Conservation (phyloP, 2,797 vertebrate genomes). For the Gymnodraco acuticeps region DNA sequence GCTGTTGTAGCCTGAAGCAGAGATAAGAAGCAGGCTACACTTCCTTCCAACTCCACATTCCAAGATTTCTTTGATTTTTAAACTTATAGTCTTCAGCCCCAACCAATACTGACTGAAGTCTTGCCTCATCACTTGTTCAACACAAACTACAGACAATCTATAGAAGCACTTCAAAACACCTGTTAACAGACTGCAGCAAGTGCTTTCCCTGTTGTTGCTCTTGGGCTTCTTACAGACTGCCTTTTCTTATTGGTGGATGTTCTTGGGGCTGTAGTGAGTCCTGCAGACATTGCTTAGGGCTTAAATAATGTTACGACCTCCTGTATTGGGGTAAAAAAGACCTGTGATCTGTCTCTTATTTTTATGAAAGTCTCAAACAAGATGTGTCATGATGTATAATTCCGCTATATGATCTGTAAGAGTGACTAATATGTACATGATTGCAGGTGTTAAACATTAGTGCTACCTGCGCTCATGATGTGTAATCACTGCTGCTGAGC, state of each 20-base stretch:
- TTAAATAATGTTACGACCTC: background rate
- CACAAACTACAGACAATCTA: too few species aligned
- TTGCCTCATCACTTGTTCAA: too few species aligned
- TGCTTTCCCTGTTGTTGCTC: background rate
- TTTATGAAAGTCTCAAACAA: background rate
- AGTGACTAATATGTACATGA: background rate
- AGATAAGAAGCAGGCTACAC: too few species aligned
- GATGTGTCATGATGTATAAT: background rate
- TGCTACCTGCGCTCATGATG: background rate
- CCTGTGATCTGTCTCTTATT: too few species aligned
- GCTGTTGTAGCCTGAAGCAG: too few species aligned
- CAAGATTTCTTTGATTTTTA: too few species aligned
- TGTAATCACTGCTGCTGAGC: constrained; percentile 7
- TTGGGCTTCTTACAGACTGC: too few species aligned
- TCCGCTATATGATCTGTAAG: background rate
- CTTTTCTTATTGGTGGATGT: background rate
- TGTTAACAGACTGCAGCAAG: background rate
- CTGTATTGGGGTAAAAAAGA: background rate
- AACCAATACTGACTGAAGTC: background rate
- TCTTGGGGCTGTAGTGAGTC: background rate
- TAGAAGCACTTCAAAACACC: background rate
- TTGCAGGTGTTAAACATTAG: background rate
- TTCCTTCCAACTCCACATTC: too few species aligned
- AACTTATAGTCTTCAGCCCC: too few species aligned
- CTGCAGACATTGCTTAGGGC: background rate